Evolutionary conservation across 2,797 vertebrate genomes (phyloP).

Genomic region (Chaetophractus vellerosus): DNA sequence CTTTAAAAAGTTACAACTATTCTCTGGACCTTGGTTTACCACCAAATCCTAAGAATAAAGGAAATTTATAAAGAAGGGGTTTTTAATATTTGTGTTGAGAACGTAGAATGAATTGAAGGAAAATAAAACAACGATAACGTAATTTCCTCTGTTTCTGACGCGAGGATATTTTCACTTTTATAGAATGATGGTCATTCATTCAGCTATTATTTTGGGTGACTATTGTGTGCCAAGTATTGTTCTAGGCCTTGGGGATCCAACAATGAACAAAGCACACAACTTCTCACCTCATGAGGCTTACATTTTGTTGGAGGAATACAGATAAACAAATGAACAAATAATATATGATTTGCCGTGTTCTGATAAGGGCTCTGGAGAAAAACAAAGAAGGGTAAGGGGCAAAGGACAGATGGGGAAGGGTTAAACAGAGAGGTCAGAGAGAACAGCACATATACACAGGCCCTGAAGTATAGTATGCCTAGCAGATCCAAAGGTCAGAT

Average conservation of each 20-base stretch:
- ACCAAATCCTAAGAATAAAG: conserved; percentile 9
- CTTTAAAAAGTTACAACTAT: conserved; percentile 49
- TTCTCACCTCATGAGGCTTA: neutral
- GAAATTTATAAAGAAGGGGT: neutral
- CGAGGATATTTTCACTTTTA: neutral
- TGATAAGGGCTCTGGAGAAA: neutral
- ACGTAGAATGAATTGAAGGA: conserved; percentile 17
- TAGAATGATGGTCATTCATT: conserved; percentile 23
- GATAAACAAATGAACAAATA: neutral
- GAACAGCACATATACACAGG: neutral
- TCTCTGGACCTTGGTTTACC: neutral
- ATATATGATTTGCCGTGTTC: neutral
- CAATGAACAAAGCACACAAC: neutral
- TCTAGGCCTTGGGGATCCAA: neutral
- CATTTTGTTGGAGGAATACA: neutral
- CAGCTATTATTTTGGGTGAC: neutral
- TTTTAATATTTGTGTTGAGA: neutral
- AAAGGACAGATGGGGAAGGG: rapidly evolving
- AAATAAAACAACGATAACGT: neutral
- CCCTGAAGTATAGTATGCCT: too few species aligned
- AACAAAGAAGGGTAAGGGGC: neutral
- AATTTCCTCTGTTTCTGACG: neutral
- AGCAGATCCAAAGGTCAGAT: neutral
- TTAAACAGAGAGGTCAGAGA: neutral
- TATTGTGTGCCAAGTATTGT: neutral